phyloP scores from a whole-genome alignment of 2,113 vertebrate species.

The Platichthys flesus region DNA sequence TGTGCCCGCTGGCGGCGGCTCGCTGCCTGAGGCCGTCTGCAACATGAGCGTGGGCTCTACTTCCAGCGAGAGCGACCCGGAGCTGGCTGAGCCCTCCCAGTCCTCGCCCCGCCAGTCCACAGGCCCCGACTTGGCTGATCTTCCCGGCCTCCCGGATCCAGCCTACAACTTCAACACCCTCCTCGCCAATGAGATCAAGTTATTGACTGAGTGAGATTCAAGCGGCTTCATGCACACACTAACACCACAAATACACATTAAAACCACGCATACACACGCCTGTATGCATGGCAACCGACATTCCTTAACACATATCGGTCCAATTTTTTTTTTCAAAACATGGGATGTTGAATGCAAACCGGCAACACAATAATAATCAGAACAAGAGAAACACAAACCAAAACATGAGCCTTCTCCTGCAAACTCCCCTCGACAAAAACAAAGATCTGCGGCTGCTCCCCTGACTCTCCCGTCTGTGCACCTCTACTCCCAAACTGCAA shows the following conservation, averaged over 20 bases:
- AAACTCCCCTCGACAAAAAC: slow-evolving; percentile 53
- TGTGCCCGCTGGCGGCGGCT: slow-evolving; percentile 73
- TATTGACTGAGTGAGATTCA: slow-evolving; percentile 88
- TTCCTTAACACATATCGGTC: slow-evolving; percentile 58
- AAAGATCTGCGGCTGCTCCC: slow-evolving; percentile 86
- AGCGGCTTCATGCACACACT: slow-evolving; percentile 47
- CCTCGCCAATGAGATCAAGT: slow-evolving; percentile 87
- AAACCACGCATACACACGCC: slow-evolving; percentile 38
- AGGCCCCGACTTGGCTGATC: slow-evolving; percentile 66
- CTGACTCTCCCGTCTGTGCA: slow-evolving; percentile 70
- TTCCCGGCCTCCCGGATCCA: slow-evolving; percentile 80
- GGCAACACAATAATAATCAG: slow-evolving; percentile 39
- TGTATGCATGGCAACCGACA: slow-evolving; percentile 49
- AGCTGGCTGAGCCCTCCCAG: slow-evolving; percentile 85
- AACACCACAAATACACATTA: slow-evolving; percentile 40
- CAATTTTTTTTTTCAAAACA: slow-evolving; percentile 10
- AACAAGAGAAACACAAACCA: slow-evolving; percentile 35
- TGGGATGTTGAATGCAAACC: slow-evolving; percentile 37
- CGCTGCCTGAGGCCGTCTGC: slow-evolving; percentile 83
- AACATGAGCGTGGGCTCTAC: slow-evolving; percentile 88
- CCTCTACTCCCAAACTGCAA: slow-evolving; percentile 39
- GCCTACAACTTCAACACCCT: slow-evolving; percentile 89
- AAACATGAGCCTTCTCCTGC: slow-evolving; percentile 62
- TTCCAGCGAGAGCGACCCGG: slow-evolving; percentile 89
- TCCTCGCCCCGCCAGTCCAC: slow-evolving; percentile 65